Percentiles rank a stretch among this genome's conserved stretches.
phyloP scores from a whole-genome alignment of 2,113 vertebrate species.

The Dissostichus mawsoni region DNA sequence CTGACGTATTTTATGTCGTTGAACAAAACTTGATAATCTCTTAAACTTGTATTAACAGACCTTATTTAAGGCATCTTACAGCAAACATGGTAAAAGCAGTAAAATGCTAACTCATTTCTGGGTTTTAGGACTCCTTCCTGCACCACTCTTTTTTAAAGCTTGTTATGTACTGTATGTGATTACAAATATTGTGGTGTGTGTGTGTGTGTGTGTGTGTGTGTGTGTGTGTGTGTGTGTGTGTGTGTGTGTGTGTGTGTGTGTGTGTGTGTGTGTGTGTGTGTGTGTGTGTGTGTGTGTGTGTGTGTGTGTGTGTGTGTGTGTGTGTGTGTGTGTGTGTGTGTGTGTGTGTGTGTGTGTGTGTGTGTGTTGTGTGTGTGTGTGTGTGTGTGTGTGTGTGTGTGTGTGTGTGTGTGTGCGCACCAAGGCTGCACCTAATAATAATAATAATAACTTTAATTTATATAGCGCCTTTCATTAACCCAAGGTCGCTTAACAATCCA shows the following conservation, averaged over 20 bases:
- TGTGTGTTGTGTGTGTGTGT: slow-evolving; percentile 16
- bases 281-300: slow-evolving; percentile 15
- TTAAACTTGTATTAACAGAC: too few species aligned
- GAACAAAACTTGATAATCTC: too few species aligned
- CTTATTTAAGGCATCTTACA: too few species aligned
- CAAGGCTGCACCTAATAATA: slow-evolving; percentile 4
- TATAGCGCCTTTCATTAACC: too few species aligned
- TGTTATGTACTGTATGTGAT: slow-evolving; percentile 12
- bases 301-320: slow-evolving; percentile 18
- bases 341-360: slow-evolving; percentile 23
- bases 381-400: slow-evolving; percentile 13
- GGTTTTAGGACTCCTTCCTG: too few species aligned
- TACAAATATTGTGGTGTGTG: neutral
- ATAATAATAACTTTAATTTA: too few species aligned
- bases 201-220: slow-evolving; percentile 6
- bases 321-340: slow-evolving; percentile 17
- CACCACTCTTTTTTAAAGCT: neutral
- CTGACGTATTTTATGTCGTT: too few species aligned
- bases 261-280: slow-evolving; percentile 17
- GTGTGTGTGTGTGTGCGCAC: slow-evolving; percentile 15
- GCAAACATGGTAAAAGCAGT: too few species aligned
- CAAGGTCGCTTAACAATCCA: too few species aligned
- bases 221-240: slow-evolving; percentile 5
- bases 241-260: slow-evolving; percentile 13
- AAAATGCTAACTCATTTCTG: too few species aligned